phyloP scores from a whole-genome alignment of 2,888 invertebrate species.

The Drosophila leonis region DNA sequence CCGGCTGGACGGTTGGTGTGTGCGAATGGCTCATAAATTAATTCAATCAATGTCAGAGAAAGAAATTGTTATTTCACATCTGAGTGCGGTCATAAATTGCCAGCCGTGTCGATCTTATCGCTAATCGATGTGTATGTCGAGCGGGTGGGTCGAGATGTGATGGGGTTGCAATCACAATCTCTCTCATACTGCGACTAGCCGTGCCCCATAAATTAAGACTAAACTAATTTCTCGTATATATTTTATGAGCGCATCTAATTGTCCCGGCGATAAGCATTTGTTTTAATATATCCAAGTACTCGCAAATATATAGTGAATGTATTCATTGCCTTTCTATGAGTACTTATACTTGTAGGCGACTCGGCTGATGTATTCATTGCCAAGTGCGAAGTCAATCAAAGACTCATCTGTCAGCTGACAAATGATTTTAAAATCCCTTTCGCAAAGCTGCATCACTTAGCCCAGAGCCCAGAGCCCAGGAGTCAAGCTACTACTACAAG shows the following conservation, averaged over 20 bases:
- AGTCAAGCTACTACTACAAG: conserved; percentile 40
- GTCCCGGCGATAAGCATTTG: conserved; percentile 27
- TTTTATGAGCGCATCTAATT: conserved; percentile 15
- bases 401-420: conserved; percentile 81
- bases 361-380: conserved; percentile 53
- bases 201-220: conserved; percentile 53
- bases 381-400: conserved; percentile 78
- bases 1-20: conserved; percentile 10
- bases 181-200: conserved; percentile 11
- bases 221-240: conserved; percentile 36
- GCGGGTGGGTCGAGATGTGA: conserved; percentile 24
- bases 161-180: conserved; percentile 21
- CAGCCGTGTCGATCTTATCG: conserved; percentile 65
- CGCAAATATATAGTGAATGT: neutral
- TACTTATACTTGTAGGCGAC: conserved; percentile 1
- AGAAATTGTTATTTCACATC: conserved; percentile 64
- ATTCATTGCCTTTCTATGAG: neutral
- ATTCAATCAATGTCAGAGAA: conserved; percentile 75
- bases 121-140: conserved; percentile 66
- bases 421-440: conserved; percentile 83
- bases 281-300: neutral
- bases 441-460: conserved; percentile 52
- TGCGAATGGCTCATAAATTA: conserved; percentile 60
- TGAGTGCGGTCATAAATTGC: conserved; percentile 39
- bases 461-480: conserved; percentile 18